A percentile compares a stretch with the other conserved stretches of the same genome.
Conservation (phyloP, 1,140 invertebrate genomes). For the Meloidogyne exigua region DNA sequence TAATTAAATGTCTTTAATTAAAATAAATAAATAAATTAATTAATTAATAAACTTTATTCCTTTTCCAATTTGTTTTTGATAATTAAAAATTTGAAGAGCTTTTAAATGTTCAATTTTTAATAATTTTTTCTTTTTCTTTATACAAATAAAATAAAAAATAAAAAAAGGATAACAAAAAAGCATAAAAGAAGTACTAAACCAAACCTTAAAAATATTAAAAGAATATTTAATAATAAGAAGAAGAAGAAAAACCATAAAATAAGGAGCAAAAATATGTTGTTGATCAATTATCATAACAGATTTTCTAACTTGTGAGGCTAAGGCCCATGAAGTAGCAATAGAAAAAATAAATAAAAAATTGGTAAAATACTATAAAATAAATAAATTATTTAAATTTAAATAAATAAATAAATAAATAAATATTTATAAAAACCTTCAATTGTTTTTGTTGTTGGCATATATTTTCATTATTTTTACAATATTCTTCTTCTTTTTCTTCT, state of each 20-base stretch:
- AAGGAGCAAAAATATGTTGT: constrained; percentile 56
- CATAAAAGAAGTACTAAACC: constrained; percentile 62
- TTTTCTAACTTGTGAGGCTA: constrained; percentile 58
- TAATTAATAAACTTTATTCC: constrained; percentile 31
- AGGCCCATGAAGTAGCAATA: constrained; percentile 56
- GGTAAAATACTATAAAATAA: constrained; percentile 10
- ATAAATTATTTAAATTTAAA: background rate
- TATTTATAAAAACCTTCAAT: background rate
- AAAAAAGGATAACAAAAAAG: constrained; percentile 59
- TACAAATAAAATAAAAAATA: constrained; percentile 43
- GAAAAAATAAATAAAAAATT: constrained; percentile 20
- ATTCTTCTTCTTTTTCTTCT: no score
- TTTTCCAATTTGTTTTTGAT: constrained; percentile 17
- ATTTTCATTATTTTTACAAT: background rate
- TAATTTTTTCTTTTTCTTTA: constrained; percentile 16
- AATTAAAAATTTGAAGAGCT: constrained; percentile 34
- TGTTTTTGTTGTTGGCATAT: background rate
- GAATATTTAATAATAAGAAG: no score
- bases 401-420: background rate
- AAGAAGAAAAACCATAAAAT: constrained; percentile 46
- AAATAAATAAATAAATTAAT: constrained; percentile 18
- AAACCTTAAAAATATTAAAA: constrained; percentile 37
- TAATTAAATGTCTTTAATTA: background rate
- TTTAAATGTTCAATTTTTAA: constrained; percentile 26
- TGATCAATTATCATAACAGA: constrained; percentile 48